Evolutionary conservation across 2,888 invertebrate genomes (phyloP).

Genomic region (Ernsta delagoae): DNA sequence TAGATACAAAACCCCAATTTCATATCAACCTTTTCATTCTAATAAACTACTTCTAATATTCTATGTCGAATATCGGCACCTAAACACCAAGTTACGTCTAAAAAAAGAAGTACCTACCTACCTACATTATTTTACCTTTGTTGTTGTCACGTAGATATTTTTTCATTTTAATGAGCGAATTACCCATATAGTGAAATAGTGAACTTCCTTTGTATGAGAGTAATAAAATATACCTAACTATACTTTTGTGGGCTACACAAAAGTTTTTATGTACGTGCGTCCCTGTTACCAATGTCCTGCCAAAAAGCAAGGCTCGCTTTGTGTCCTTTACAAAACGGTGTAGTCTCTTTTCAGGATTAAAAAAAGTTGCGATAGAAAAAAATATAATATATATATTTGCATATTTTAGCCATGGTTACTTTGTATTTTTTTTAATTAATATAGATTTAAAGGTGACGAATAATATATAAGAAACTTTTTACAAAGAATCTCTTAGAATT

Average conservation of each 20-base stretch:
- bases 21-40: neutral
- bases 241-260: neutral
- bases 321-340: conserved; percentile 9
- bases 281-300: conserved; percentile 1
- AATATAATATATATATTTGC: neutral
- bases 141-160: too few relatives aligned
- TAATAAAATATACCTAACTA: too few relatives aligned
- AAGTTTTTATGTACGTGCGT: neutral
- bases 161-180: too few relatives aligned
- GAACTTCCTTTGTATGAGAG: too few relatives aligned
- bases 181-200: too few relatives aligned
- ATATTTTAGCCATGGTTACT: neutral
- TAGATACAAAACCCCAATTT: conserved; percentile 1
- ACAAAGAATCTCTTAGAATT: too few relatives aligned
- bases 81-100: too few relatives aligned
- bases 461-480: too few relatives aligned
- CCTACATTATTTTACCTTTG: too few relatives aligned
- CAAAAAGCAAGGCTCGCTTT: conserved; percentile 10
- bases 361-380: conserved; percentile 20
- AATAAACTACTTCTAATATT: neutral
- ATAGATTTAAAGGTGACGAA: too few relatives aligned
- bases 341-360: conserved; percentile 23
- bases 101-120: too few relatives aligned
- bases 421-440: too few relatives aligned
- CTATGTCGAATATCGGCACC: neutral